Percentiles rank a stretch among this genome's conserved stretches.
Evolutionary conservation across 2,113 vertebrate species (phyloP).

Genomic region (Hypanus sabinus): DNA sequence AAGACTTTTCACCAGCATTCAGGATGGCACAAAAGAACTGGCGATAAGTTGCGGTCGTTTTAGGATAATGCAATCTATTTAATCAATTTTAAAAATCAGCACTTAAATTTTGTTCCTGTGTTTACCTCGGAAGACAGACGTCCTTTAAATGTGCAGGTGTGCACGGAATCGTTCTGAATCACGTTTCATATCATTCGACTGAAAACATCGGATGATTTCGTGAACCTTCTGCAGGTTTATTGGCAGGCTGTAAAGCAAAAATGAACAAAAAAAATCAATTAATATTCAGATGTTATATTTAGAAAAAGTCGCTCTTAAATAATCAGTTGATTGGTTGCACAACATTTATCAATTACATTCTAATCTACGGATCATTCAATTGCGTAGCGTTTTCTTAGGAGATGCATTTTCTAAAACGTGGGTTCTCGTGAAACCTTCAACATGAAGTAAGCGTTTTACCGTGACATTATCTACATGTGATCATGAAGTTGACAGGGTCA

Average conservation of each 20-base stretch:
- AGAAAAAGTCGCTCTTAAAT: background rate
- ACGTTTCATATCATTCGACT: background rate
- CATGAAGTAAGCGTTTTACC: background rate
- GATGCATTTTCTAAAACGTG: background rate
- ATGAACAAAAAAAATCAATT: background rate
- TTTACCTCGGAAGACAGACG: too few relatives aligned
- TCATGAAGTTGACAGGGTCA: background rate
- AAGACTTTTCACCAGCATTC: background rate
- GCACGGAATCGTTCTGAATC: background rate
- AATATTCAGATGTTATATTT: background rate
- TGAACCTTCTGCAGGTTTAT: background rate
- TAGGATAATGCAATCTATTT: background rate
- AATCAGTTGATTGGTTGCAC: background rate
- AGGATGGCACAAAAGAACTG: too few relatives aligned
- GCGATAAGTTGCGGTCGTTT: background rate
- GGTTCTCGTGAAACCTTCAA: background rate
- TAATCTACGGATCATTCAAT: slow-evolving; percentile 32
- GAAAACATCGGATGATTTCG: background rate
- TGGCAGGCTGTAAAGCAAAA: background rate
- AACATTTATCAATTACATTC: background rate
- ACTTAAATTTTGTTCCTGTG: background rate
- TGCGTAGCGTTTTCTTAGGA: background rate
- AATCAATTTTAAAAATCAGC: background rate
- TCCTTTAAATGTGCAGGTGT: background rate
- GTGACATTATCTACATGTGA: background rate